phyloP scores from a whole-genome alignment of 2,888 invertebrate genomes.

The Ganaspis brasiliensis region DNA sequence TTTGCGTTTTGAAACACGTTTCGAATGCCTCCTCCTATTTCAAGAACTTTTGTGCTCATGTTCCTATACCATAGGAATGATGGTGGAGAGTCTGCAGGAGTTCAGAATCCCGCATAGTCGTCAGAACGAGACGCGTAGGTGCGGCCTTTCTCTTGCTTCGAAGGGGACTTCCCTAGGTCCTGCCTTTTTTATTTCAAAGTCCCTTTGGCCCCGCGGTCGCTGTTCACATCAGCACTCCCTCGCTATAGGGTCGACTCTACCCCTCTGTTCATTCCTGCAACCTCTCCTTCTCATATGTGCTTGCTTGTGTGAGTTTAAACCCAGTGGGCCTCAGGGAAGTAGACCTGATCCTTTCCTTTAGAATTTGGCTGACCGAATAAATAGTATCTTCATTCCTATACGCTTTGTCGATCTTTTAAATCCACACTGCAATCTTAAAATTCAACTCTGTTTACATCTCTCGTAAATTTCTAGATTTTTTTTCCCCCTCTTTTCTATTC shows the following conservation, averaged over 20 bases:
- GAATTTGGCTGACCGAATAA: conserved; percentile 38
- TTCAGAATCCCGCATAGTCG: conserved; percentile 62
- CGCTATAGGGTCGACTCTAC: conserved; percentile 69
- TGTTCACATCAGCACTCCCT: conserved; percentile 72
- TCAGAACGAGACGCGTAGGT: conserved; percentile 68
- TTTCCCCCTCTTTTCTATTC: too few species aligned
- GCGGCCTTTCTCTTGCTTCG: conserved; percentile 65
- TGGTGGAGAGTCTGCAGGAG: conserved; percentile 30
- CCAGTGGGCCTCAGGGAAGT: conserved; percentile 70
- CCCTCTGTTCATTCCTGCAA: conserved; percentile 62
- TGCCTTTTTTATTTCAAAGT: conserved; percentile 70
- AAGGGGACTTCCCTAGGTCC: conserved; percentile 62
- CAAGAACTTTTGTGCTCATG: conserved; percentile 34
- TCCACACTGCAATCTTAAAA: background rate
- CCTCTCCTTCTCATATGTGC: conserved; percentile 51
- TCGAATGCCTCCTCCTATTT: conserved; percentile 36
- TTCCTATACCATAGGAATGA: conserved; percentile 21
- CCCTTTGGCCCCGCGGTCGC: conserved; percentile 70
- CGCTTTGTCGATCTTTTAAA: conserved; percentile 1
- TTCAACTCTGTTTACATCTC: background rate
- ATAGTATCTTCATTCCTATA: conserved; percentile 5
- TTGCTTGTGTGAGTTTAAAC: conserved; percentile 62
- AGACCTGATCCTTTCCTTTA: conserved; percentile 48
- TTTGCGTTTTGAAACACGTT: conserved; percentile 42
- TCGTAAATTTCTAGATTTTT: background rate